Evolutionary conservation across 2,888 invertebrate species (phyloP).

Genomic region (Lacanobia wlatinum): DNA sequence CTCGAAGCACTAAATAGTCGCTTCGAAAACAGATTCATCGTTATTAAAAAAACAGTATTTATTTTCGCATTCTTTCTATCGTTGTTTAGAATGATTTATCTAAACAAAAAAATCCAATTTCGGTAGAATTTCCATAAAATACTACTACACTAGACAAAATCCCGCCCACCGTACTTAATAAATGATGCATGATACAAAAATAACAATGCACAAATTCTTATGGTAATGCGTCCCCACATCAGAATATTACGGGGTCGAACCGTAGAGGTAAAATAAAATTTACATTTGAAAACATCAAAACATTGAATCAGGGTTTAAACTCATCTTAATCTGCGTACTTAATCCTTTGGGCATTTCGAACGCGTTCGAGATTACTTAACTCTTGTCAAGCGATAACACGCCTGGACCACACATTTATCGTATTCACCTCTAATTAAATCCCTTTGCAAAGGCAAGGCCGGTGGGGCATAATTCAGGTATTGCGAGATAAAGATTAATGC

Average conservation of each 20-base stretch:
- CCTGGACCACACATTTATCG: slow-evolving; percentile 86
- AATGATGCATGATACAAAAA: slow-evolving; percentile 51
- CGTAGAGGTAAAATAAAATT: slow-evolving; percentile 41
- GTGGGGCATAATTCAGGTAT: slow-evolving; percentile 75
- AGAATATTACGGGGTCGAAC: slow-evolving; percentile 40
- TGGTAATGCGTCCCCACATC: slow-evolving; percentile 40
- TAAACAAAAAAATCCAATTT: slow-evolving; percentile 25
- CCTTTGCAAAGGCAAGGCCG: slow-evolving; percentile 75
- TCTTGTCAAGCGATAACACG: slow-evolving; percentile 81
- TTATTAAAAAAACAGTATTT: not conserved
- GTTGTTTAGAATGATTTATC: slow-evolving; percentile 31
- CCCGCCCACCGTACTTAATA: slow-evolving; percentile 36
- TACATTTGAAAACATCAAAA: slow-evolving; percentile 59
- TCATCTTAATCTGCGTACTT: slow-evolving; percentile 75
- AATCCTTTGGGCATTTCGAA: slow-evolving; percentile 80
- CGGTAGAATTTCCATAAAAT: slow-evolving; percentile 45
- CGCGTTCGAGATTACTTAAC: slow-evolving; percentile 80
- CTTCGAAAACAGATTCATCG: slow-evolving; percentile 3
- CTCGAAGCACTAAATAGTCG: slow-evolving; percentile 6
- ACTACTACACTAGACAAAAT: slow-evolving; percentile 25
- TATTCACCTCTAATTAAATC: slow-evolving; percentile 83
- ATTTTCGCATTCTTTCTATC: not conserved
- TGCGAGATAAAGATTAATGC: slow-evolving; percentile 87
- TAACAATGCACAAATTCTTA: slow-evolving; percentile 51
- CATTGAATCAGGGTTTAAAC: slow-evolving; percentile 70